Evolutionary conservation across 2,888 invertebrate genomes (phyloP).

Genomic region (Scaeva pyrastri): DNA sequence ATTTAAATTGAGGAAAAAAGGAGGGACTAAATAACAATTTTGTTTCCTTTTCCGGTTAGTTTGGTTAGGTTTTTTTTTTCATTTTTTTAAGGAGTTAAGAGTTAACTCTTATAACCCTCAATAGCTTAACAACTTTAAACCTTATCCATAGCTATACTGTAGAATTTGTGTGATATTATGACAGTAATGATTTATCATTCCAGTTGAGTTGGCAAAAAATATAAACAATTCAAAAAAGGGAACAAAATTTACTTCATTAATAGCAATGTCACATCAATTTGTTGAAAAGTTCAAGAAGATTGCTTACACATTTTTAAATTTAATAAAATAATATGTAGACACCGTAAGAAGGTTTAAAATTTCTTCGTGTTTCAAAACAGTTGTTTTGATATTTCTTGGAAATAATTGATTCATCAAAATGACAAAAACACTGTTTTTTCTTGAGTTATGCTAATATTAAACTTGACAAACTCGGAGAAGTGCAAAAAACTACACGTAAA

Average conservation of each 20-base stretch:
- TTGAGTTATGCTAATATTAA: too few species aligned
- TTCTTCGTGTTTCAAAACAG: too few species aligned
- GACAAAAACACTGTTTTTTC: too few species aligned
- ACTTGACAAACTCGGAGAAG: too few species aligned
- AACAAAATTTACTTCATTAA: too few species aligned
- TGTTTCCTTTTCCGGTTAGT: conserved; percentile 12
- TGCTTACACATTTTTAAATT: too few species aligned
- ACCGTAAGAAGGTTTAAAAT: too few species aligned
- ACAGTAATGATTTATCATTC: neutral
- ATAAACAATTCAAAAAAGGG: neutral
- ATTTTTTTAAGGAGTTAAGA: neutral
- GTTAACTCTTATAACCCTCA: neutral
- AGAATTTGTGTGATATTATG: neutral
- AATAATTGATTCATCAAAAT: too few species aligned
- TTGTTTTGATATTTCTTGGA: too few species aligned
- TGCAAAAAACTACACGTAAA: too few species aligned
- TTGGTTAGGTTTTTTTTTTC: neutral
- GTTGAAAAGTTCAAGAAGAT: neutral
- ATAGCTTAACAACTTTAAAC: neutral
- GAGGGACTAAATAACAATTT: neutral
- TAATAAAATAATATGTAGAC: too few species aligned
- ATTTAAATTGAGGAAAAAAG: neutral
- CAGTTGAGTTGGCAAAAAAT: neutral
- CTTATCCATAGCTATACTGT: neutral
- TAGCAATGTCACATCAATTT: too few species aligned